Conservation (phyloP, 2,113 vertebrate species). For the Oryzias woworae region DNA sequence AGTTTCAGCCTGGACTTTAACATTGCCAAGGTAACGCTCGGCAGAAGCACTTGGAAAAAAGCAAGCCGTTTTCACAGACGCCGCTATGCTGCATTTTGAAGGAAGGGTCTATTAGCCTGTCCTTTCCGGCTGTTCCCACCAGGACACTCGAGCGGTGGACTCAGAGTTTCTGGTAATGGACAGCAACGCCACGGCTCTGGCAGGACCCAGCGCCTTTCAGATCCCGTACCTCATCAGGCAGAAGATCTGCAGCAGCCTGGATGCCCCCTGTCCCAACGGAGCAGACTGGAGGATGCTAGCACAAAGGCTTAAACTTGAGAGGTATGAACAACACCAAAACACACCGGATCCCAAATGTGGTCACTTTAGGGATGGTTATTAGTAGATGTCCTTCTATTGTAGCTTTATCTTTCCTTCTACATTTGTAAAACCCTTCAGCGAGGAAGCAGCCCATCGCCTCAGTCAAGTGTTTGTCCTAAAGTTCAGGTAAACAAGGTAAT, state of each 20-base stretch:
- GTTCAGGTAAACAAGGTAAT: constrained; percentile 57
- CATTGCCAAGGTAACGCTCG: constrained; percentile 88
- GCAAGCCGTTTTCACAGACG: neutral
- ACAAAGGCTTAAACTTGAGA: constrained; percentile 97
- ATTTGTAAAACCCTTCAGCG: neutral
- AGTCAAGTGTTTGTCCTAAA: constrained; percentile 22
- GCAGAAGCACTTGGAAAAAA: neutral
- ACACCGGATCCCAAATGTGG: neutral
- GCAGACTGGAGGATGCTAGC: constrained; percentile 96
- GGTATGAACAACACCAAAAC: constrained; percentile 69
- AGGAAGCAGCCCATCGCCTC: constrained; percentile 10
- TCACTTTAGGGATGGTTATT: too few relatives aligned
- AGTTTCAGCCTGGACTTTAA: constrained; percentile 94
- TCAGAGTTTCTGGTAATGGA: constrained; percentile 85
- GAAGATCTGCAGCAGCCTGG: constrained; percentile 99
- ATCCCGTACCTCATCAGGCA: constrained; percentile 99
- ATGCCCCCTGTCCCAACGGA: constrained; percentile 86
- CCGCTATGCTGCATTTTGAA: neutral
- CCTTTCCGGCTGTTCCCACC: neutral
- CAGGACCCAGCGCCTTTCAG: constrained; percentile 98
- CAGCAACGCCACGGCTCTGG: constrained; percentile 89
- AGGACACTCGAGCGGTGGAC: constrained; percentile 87
- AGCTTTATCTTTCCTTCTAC: neutral
- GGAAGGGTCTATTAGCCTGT: neutral
- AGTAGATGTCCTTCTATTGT: neutral